These are phyloP conservation scores for Trichacis sp. DNA, from an alignment of 2,888 invertebrate species.

Conservation along the genomic window DNA sequence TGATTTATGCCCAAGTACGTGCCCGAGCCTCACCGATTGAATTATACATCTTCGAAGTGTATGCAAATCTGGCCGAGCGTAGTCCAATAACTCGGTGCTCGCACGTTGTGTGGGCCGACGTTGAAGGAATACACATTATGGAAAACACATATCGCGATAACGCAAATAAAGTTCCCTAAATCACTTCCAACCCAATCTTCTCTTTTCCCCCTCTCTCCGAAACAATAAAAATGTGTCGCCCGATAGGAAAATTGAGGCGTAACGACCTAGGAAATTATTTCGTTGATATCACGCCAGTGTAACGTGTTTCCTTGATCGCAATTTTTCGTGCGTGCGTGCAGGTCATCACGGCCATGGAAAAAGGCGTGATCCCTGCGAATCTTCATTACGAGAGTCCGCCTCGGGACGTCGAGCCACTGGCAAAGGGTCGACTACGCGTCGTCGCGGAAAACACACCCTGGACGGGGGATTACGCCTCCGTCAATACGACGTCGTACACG, in stretches of 20 bases:
- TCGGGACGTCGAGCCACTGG: slow-evolving; percentile 30
- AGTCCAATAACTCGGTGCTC: slow-evolving; percentile 1
- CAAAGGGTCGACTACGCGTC: slow-evolving; percentile 37
- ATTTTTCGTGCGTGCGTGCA: slow-evolving; percentile 1
- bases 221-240: too few relatives aligned
- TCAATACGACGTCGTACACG: slow-evolving; percentile 28
- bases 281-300: neutral
- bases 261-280: neutral
- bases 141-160: slow-evolving; percentile 3
- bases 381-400: slow-evolving; percentile 71
- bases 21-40: slow-evolving; percentile 1
- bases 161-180: neutral
- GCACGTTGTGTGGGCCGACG: neutral
- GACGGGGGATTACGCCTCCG: slow-evolving; percentile 32
- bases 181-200: neutral
- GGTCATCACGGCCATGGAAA: slow-evolving; percentile 42
- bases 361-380: slow-evolving; percentile 71
- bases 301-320: slow-evolving; percentile 63
- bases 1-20: neutral
- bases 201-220: too few relatives aligned
- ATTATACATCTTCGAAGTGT: neutral
- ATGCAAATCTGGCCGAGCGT: slow-evolving; percentile 1
- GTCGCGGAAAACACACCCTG: slow-evolving; percentile 32
- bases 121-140: neutral
- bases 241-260: too few relatives aligned